Evolutionary conservation across 2,888 invertebrate genomes (phyloP), one percentile per base, ranked within the genome.

Genomic region (Epiblema foenella): DNA sequence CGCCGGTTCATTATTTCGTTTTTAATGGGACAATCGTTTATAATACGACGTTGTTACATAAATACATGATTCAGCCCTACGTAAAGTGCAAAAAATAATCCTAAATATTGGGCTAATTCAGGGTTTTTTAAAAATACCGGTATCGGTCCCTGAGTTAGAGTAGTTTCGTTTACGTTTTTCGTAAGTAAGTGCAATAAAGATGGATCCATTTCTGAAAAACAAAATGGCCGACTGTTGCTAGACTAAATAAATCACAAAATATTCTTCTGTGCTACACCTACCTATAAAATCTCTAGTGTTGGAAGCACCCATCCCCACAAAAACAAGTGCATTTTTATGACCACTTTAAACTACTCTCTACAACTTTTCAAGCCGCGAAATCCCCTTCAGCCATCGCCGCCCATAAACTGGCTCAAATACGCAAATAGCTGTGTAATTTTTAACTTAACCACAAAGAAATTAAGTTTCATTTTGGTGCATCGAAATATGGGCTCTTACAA

Each of bases 311-410:
- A 37, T 15, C 54, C 20, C 39, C n/a, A 39, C 52, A 18, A 37
- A 20, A 63, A 52, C 52, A 64, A 63, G 52, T 64, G 54, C 20
- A 52, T 15, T 64, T 64, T 64, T 64, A 64, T 54, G 24, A 39
- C 29, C 52, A 39, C 39, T 54, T 39, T 20, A 39, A 64, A 64
- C 39, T 54, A 39, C 18, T 64, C 54, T 18, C 7, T n/a, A 56
- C 56, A 29, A 20, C 56, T 56, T 56, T 29, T 29, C n/a, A 29
- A 29, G n/a, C 56, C 56, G n/a, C 56, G 29, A 24, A n/a, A 29
- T 56, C 29, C 29, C 24, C 29, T 29, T 56, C 46, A 46, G 46
- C 46, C 1, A 46, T 46, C 46, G 46, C 46, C 46, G n/a, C 7
- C 8, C 46, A 46, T 46, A 46, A n/a, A 46, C n/a, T 46, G 0